These are phyloP conservation scores for Prionailurus viverrinus DNA, from an alignment of 2,113 vertebrate genomes.

Conservation along the genomic window DNA sequence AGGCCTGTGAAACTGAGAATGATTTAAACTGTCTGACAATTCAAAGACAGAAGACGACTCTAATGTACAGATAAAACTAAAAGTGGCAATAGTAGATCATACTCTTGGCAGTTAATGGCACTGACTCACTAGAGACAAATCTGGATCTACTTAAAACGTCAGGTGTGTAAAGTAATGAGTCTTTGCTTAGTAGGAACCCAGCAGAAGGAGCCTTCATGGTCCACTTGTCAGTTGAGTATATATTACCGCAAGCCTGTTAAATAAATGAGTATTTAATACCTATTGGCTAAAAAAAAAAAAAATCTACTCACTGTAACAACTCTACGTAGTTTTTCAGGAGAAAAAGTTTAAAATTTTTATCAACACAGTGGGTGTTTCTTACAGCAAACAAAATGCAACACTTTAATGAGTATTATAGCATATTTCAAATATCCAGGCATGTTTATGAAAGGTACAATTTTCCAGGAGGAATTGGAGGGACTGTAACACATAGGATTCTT, in stretches of 20 bases:
- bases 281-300: slow-evolving; percentile 14
- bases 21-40: slow-evolving; percentile 75
- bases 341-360: slow-evolving; percentile 35
- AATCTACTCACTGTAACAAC: slow-evolving; percentile 5
- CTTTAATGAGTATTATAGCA: background rate
- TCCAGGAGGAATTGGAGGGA: background rate
- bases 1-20: slow-evolving; percentile 27
- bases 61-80: slow-evolving; percentile 77
- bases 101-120: slow-evolving; percentile 75
- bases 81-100: slow-evolving; percentile 76
- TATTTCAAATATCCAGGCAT: background rate
- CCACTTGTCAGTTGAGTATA: slow-evolving; percentile 81
- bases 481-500: background rate
- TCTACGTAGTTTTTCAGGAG: background rate
- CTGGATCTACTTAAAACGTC: slow-evolving; percentile 79
- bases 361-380: background rate
- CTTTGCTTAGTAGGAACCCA: slow-evolving; percentile 78
- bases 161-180: slow-evolving; percentile 81
- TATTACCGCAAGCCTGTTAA: slow-evolving; percentile 84
- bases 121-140: slow-evolving; percentile 76
- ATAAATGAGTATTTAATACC: slow-evolving; percentile 85
- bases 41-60: slow-evolving; percentile 78
- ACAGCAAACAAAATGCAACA: slow-evolving; percentile 13
- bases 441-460: background rate
- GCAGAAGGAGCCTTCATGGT: slow-evolving; percentile 84